Evolutionary conservation across 2,113 vertebrate genomes (phyloP).

Genomic region (Neotragus moschatus): DNA sequence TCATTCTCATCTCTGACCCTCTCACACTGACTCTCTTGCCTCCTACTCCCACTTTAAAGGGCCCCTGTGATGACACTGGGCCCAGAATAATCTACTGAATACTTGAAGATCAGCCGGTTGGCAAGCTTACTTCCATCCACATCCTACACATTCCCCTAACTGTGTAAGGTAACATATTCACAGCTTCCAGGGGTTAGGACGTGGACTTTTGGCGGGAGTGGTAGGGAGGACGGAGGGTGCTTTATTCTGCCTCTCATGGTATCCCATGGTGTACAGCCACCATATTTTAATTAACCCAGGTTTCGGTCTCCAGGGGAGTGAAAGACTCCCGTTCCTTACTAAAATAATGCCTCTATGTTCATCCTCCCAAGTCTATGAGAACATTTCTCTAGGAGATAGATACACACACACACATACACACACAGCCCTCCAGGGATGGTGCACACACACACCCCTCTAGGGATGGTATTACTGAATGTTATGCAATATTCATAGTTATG

Average conservation of each 20-base stretch:
- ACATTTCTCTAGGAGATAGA: background rate
- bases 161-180: background rate
- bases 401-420: background rate
- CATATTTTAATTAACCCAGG: background rate
- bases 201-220: background rate
- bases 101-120: background rate
- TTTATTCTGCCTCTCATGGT: background rate
- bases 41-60: background rate
- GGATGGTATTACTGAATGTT: background rate
- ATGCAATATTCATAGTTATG: background rate
- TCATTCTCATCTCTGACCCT: background rate
- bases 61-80: background rate
- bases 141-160: background rate
- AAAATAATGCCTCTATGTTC: background rate
- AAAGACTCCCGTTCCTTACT: background rate
- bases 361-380: background rate
- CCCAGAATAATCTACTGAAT: background rate
- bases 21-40: background rate
- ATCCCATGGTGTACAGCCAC: background rate
- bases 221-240: accelerated
- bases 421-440: too few species aligned
- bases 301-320: background rate
- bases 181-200: background rate
- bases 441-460: accelerated
- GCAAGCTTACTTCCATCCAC: background rate